These are phyloP conservation scores for Semnornis frantzii DNA, from an alignment of 2,113 vertebrate genomes.

Conservation along the genomic window DNA sequence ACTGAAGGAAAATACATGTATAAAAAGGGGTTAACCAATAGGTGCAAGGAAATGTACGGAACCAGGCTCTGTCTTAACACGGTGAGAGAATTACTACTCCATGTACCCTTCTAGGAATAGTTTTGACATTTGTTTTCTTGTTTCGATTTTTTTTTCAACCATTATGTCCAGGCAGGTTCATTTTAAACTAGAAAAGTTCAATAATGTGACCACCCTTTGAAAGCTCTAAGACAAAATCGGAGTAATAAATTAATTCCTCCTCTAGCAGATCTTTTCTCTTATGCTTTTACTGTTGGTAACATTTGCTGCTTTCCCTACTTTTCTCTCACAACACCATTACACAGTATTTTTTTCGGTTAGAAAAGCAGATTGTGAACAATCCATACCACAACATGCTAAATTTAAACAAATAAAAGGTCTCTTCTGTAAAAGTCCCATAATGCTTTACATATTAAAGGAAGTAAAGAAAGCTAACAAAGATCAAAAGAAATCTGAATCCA, in stretches of 20 bases:
- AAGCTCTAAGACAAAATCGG: not conserved
- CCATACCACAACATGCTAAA: not conserved
- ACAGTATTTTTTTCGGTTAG: not conserved
- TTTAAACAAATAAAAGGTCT: not conserved
- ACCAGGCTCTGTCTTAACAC: not conserved
- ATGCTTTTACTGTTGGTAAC: not conserved
- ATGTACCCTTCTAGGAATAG: not conserved
- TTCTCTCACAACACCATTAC: not conserved
- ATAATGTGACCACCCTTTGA: not conserved
- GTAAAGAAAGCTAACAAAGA: not conserved
- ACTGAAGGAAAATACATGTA: not conserved
- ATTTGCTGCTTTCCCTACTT: not conserved
- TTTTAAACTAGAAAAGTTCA: not conserved
- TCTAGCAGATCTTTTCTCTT: not conserved
- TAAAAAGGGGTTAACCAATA: constrained; percentile 49
- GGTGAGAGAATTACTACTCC: not conserved
- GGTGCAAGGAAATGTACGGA: constrained; percentile 10
- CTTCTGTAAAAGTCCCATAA: not conserved
- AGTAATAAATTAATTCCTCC: not conserved
- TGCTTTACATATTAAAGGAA: accelerated
- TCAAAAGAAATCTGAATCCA: not conserved
- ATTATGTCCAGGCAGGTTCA: not conserved
- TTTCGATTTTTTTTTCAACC: not conserved
- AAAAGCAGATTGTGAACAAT: not conserved
- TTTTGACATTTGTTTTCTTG: not conserved